Percentiles rank a stretch among this genome's conserved stretches.
phyloP scores from a whole-genome alignment of 1,140 invertebrate species.

The Antheraea mylitta region DNA sequence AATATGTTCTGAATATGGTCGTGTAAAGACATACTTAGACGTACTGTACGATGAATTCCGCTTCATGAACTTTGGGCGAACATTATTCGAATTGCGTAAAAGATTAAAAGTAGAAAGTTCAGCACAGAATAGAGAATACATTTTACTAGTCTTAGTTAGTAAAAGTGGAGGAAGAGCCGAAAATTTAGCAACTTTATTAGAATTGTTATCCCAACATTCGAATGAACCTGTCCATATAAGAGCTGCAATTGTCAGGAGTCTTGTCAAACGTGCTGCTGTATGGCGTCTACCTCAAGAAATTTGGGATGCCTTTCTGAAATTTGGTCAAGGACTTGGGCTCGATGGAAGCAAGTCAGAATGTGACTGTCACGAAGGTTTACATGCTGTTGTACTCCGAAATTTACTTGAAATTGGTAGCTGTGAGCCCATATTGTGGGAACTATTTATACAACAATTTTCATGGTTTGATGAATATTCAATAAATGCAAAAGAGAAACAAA shows the following conservation, averaged over 20 bases:
- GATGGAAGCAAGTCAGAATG: slow-evolving; percentile 30
- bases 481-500: slow-evolving; percentile 28
- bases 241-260: slow-evolving; percentile 46
- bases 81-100: slow-evolving; percentile 44
- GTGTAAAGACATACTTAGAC: slow-evolving; percentile 26
- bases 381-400: slow-evolving; percentile 43
- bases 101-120: slow-evolving; percentile 37
- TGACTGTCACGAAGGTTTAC: slow-evolving; percentile 47
- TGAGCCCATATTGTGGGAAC: slow-evolving; percentile 19
- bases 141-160: slow-evolving; percentile 58
- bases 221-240: slow-evolving; percentile 49
- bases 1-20: neutral
- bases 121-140: slow-evolving; percentile 43
- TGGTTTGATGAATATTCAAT: slow-evolving; percentile 45
- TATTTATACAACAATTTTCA: slow-evolving; percentile 40
- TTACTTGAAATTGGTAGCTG: slow-evolving; percentile 27
- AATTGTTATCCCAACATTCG: slow-evolving; percentile 31
- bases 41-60: slow-evolving; percentile 48
- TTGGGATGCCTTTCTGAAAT: slow-evolving; percentile 42
- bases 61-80: slow-evolving; percentile 41
- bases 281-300: slow-evolving; percentile 41
- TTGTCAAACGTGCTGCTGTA: slow-evolving; percentile 40
- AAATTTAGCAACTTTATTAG: slow-evolving; percentile 38
- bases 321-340: slow-evolving; percentile 40
- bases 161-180: slow-evolving; percentile 41